Conservation (phyloP, 2,888 invertebrate genomes). For the Polydrusus pterygomalis region DNA sequence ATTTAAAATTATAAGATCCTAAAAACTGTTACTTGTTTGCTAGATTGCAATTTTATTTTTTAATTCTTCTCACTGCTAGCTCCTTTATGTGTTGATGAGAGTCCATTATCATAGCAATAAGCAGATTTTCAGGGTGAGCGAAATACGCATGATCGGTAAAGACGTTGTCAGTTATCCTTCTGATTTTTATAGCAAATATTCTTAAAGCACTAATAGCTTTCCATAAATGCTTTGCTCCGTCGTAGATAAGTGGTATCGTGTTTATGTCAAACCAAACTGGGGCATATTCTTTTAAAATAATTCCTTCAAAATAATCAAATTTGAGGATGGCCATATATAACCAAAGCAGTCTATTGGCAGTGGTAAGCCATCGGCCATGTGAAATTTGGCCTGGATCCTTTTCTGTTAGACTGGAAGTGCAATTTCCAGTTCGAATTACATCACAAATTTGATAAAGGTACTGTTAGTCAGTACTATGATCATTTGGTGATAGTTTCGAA, state of each 20-base stretch:
- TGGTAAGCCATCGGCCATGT: too few species aligned
- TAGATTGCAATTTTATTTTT: neutral
- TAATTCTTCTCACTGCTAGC: neutral
- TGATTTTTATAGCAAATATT: neutral
- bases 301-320: neutral
- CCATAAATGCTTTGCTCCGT: neutral
- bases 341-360: too few species aligned
- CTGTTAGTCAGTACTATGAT: too few species aligned
- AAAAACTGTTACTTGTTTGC: neutral
- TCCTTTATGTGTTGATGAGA: neutral
- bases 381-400: too few species aligned
- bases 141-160: neutral
- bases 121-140: neutral
- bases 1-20: neutral
- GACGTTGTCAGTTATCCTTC: neutral
- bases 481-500: too few species aligned
- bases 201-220: neutral
- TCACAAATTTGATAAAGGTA: too few species aligned
- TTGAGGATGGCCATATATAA: neutral
- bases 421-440: too few species aligned
- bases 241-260: neutral
- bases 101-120: neutral
- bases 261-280: neutral
- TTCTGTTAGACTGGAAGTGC: too few species aligned
- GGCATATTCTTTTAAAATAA: neutral